These are phyloP conservation scores for Gandaritis pyraliata DNA, from an alignment of 2,888 invertebrate genomes.

Conservation along the genomic window DNA sequence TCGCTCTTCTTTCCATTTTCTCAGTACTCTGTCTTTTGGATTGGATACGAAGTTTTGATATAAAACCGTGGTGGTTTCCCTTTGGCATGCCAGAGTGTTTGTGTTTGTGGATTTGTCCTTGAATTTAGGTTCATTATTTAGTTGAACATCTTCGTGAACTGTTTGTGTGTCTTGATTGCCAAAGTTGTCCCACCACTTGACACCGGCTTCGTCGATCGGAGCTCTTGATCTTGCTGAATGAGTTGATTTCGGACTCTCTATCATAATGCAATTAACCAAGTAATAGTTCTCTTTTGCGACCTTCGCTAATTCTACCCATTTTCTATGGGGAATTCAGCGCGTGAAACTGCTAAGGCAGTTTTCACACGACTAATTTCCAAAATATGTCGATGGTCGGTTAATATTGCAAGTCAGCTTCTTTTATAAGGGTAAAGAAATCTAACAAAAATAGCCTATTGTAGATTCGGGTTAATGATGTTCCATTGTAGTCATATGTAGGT, in stretches of 20 bases:
- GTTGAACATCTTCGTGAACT: constrained; percentile 34
- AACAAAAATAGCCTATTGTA: constrained; percentile 45
- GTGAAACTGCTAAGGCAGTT: constrained; percentile 36
- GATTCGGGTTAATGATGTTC: constrained; percentile 47
- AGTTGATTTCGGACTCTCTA: constrained; percentile 50
- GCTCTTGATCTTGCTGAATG: constrained; percentile 70
- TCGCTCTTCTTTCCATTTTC: constrained; percentile 73
- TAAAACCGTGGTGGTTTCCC: constrained; percentile 48
- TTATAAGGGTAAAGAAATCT: constrained; percentile 32
- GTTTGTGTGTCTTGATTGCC: constrained; percentile 42
- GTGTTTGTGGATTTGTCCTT: constrained; percentile 56
- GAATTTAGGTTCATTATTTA: constrained; percentile 43
- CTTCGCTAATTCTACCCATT: background rate
- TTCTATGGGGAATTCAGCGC: constrained; percentile 11
- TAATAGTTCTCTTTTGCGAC: too few relatives aligned
- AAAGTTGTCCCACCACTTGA: constrained; percentile 67
- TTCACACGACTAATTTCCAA: constrained; percentile 44
- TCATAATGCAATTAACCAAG: constrained; percentile 47
- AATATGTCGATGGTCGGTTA: constrained; percentile 31
- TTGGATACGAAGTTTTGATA: constrained; percentile 36
- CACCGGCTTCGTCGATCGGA: constrained; percentile 63
- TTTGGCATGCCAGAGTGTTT: constrained; percentile 45
- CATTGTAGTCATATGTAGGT: constrained; percentile 51
- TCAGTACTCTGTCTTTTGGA: constrained; percentile 66
- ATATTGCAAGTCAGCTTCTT: constrained; percentile 55